These are phyloP conservation scores for Lamellibrachia satsuma DNA, from an alignment of 2,888 invertebrate species.

Conservation along the genomic window DNA sequence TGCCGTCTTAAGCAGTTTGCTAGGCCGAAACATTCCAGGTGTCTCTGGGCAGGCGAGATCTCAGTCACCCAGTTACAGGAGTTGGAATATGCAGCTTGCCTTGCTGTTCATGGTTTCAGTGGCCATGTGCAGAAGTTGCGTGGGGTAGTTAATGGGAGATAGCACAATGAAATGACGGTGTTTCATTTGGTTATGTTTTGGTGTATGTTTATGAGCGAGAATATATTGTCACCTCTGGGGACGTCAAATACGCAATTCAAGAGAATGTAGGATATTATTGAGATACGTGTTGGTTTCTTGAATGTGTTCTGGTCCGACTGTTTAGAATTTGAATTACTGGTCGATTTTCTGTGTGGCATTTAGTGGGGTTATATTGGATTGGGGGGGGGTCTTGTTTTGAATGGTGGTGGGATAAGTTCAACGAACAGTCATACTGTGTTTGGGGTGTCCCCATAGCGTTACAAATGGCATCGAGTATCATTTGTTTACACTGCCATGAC, in stretches of 20 bases:
- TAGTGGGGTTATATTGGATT: not conserved
- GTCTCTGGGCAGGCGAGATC: no score
- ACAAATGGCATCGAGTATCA: not conserved
- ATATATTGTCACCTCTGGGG: not conserved
- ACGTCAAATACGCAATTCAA: not conserved
- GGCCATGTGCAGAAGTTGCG: not conserved
- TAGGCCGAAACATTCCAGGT: not conserved
- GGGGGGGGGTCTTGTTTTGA: constrained; percentile 1
- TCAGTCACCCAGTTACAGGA: no score
- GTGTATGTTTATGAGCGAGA: not conserved
- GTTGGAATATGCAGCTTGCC: no score
- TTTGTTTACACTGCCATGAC: not conserved
- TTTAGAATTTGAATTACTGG: not conserved
- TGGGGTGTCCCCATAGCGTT: not conserved
- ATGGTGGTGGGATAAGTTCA: not conserved
- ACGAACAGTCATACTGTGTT: not conserved
- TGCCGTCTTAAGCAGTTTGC: not conserved
- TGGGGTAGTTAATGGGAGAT: not conserved
- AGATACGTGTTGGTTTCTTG: not conserved
- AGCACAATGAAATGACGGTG: not conserved
- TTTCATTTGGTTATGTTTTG: not conserved
- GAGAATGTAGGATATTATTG: not conserved
- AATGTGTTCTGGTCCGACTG: not conserved
- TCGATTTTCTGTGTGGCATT: not conserved
- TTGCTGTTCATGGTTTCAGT: no score